Evolutionary conservation across 2,888 invertebrate genomes (phyloP).

Genomic region (Trissoscelio sp.): DNA sequence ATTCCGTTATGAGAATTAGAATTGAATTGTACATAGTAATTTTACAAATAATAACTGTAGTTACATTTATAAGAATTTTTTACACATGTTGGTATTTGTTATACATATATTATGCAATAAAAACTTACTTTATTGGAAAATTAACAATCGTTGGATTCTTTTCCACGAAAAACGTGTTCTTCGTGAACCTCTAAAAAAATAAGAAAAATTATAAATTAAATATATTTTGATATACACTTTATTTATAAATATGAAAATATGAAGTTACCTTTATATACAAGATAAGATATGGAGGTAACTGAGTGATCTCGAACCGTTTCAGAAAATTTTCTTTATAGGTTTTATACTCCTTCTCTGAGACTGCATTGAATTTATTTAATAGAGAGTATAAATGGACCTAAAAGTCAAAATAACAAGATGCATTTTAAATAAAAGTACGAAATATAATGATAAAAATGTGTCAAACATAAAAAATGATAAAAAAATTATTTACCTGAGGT

Average conservation of each 20-base stretch:
- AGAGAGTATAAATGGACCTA: conserved; percentile 97
- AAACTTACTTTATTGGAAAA: conserved; percentile 97
- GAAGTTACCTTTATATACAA: conserved; percentile 92
- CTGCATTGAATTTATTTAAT: conserved; percentile 97
- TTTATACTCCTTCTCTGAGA: conserved; percentile 98
- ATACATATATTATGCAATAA: conserved; percentile 24
- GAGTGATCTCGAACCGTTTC: conserved; percentile 97
- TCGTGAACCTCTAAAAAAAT: conserved; percentile 92
- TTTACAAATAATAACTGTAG: too few species aligned
- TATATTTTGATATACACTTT: neutral
- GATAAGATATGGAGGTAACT: conserved; percentile 96
- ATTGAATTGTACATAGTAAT: conserved; percentile 4
- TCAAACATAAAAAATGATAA: neutral
- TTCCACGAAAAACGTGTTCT: conserved; percentile 99
- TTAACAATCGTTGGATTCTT: conserved; percentile 99
- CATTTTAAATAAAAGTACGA: too few species aligned
- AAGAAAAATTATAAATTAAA: neutral
- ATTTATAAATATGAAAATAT: neutral
- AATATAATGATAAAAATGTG: neutral
- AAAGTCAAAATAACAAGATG: conserved; percentile 67
- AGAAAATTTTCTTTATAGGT: conserved; percentile 99
- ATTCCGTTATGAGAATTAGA: conserved; percentile 70
- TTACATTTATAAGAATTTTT: too few species aligned
- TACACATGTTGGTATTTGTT: neutral
- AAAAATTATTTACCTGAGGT: conserved; percentile 89